These are phyloP conservation scores for Sapayoa aenigma DNA, from an alignment of 2,113 vertebrate species.

Conservation along the genomic window DNA sequence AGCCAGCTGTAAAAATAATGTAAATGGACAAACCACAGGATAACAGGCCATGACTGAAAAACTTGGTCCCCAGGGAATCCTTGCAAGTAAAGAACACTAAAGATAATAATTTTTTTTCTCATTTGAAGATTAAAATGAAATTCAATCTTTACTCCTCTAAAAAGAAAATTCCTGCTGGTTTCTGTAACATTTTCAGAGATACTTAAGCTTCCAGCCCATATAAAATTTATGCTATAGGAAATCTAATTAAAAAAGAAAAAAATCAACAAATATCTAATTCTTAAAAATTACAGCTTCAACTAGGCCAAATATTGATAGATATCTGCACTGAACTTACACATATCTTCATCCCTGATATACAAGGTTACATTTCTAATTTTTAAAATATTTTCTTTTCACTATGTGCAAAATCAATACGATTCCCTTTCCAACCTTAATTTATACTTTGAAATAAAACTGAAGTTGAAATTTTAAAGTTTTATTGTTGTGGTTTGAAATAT, in stretches of 20 bases:
- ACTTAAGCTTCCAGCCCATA: background rate
- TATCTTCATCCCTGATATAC: background rate
- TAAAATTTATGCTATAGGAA: background rate
- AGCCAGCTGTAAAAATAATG: background rate
- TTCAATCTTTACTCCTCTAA: background rate
- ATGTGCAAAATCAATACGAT: background rate
- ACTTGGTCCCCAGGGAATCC: background rate
- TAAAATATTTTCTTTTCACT: background rate
- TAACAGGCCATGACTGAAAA: background rate
- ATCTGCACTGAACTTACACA: background rate
- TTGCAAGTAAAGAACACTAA: background rate
- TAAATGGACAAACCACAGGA: background rate
- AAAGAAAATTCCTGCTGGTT: background rate
- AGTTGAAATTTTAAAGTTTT: background rate
- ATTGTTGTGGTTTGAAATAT: background rate
- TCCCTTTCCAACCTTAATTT: background rate
- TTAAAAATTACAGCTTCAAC: background rate
- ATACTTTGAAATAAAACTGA: background rate
- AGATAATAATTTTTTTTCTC: too few relatives aligned
- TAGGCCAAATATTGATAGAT: background rate
- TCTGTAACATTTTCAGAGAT: background rate
- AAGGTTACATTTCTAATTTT: background rate
- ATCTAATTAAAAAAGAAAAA: background rate
- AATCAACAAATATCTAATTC: background rate
- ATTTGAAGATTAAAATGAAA: background rate